phyloP scores from a whole-genome alignment of 2,888 invertebrate species.

The Chesias legatella region DNA sequence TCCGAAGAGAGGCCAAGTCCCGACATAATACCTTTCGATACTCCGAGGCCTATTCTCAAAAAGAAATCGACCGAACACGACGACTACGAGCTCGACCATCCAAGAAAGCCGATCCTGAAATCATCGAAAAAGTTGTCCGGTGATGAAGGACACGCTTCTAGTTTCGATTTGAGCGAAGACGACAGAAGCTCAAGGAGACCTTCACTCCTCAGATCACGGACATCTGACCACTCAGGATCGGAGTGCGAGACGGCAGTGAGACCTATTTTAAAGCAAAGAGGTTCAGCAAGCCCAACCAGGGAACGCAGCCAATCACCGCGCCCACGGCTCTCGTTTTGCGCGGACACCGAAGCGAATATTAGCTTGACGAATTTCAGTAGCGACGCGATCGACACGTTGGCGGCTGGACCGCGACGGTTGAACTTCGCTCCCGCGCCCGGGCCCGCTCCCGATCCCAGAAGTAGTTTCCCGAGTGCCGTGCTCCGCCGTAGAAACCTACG shows the following conservation, averaged over 20 bases:
- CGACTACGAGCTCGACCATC: conserved; percentile 86
- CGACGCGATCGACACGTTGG: conserved; percentile 69
- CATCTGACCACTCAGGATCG: conserved; percentile 77
- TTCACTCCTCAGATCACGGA: conserved; percentile 77
- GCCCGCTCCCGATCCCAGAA: conserved; percentile 56
- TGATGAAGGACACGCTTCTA: conserved; percentile 80
- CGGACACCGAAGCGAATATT: conserved; percentile 72
- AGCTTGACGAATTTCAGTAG: conserved; percentile 70
- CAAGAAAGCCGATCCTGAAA: conserved; percentile 89
- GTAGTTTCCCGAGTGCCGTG: conserved; percentile 69
- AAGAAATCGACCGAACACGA: conserved; percentile 91
- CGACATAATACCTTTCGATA: conserved; percentile 66
- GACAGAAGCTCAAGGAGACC: conserved; percentile 79
- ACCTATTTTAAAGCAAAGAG: conserved; percentile 84
- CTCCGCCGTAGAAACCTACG: conserved; percentile 68
- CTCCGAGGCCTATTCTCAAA: conserved; percentile 90
- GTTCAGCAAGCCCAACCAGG: conserved; percentile 80
- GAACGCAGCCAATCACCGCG: conserved; percentile 82
- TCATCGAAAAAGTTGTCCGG: conserved; percentile 84
- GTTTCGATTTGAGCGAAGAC: conserved; percentile 78
- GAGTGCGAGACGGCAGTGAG: conserved; percentile 80
- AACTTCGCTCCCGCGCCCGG: conserved; percentile 58
- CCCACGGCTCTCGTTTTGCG: conserved; percentile 83
- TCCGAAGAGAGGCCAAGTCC: conserved; percentile 83
- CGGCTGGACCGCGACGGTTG: conserved; percentile 72